phyloP scores from a whole-genome alignment of 2,113 vertebrate genomes.

The Pygoscelis adeliae region DNA sequence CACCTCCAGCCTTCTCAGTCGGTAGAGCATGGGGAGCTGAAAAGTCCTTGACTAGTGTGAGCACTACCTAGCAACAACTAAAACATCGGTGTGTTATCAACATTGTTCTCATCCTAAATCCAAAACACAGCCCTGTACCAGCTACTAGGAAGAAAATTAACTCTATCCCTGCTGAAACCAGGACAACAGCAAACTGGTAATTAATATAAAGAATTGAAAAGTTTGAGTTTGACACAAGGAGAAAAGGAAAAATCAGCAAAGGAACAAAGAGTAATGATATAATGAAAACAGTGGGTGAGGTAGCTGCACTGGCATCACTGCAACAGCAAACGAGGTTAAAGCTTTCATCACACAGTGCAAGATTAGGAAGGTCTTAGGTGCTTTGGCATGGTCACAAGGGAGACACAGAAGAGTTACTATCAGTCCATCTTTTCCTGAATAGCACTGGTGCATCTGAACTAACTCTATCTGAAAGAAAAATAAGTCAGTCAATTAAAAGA shows the following conservation, averaged over 20 bases:
- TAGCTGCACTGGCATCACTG: not conserved
- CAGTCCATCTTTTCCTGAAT: not conserved
- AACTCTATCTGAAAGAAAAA: not conserved
- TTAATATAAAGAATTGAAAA: not conserved
- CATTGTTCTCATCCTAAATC: no score
- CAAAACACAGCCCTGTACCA: no score
- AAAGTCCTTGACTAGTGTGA: no score
- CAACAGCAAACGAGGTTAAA: not conserved
- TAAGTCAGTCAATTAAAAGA: not conserved
- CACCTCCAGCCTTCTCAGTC: no score
- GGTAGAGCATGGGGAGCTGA: no score
- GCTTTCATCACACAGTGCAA: not conserved
- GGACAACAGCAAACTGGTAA: not conserved
- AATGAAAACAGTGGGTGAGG: not conserved
- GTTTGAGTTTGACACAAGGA: not conserved
- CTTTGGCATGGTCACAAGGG: not conserved
- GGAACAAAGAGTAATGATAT: not conserved
- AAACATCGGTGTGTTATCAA: no score
- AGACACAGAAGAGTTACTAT: not conserved
- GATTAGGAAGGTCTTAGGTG: not conserved
- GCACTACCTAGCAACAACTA: no score
- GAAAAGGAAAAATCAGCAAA: not conserved
- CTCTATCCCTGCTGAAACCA: no score
- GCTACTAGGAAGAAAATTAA: no score
- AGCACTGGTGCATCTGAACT: not conserved